Evolutionary conservation across 1,140 invertebrate species (phyloP), one percentile per base, ranked within the genome.

Genomic region (Scaptomyza graminum): DNA sequence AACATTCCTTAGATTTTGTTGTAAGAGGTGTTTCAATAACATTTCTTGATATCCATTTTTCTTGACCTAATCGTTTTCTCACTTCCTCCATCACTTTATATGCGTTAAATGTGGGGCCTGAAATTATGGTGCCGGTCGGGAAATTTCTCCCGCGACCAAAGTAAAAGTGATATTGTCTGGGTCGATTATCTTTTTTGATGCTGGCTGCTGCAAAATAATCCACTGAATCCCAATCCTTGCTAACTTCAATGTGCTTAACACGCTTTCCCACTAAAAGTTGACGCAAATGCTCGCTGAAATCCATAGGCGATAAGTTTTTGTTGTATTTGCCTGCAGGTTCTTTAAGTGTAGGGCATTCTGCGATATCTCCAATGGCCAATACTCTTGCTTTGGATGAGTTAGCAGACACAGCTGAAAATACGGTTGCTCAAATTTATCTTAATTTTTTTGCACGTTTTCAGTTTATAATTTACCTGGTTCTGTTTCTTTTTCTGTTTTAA

Each of bases 31-130:
- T 49, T n/a, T 63, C 34, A 3, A 63, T 63, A 5, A 41, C 46
- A 47, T 56, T 51, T 0, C 56, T 25, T 0, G 34, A 41, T 25
- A 51, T 15, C 67, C 60, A 64, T 9, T 70, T 70, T 18, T 70
- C 67, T 0, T 37, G 25, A 3, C 18, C 64, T 0, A 70, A 13
- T 8, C 18, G 44, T 50, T 50, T 50, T 41, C 11, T 25, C 0
- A 64, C 25, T 9, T 28, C 5, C 4, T 43, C 22, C 41, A 70
- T 34, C 15, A 22, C 25, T 22, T 31, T 25, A 0, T n/a, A 12
- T 0, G 44, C 44, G 22, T 7, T 50, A 2, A 37, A 34, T 0
- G 22, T 41, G n/a, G 34, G 44, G n/a, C 25, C 34, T 15, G 0
- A 4, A 31, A 70, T 44, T 4, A 70, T n/a, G 12, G 0, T 9